These are phyloP conservation scores for Orthosia incerta DNA, from an alignment of 2,888 invertebrate genomes.

Conservation along the genomic window DNA sequence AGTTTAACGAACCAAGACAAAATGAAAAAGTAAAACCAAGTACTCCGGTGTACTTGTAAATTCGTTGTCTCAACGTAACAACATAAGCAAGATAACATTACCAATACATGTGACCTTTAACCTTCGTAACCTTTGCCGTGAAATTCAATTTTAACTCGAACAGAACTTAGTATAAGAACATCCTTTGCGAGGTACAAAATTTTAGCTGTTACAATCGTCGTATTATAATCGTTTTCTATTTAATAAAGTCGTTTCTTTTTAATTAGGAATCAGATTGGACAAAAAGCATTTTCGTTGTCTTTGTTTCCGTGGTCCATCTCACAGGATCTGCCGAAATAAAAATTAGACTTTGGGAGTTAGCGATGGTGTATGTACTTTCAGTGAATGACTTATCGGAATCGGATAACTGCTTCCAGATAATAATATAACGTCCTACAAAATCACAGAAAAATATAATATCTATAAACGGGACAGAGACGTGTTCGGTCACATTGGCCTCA, in stretches of 20 bases:
- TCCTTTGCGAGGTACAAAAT: not conserved
- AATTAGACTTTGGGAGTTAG: no score
- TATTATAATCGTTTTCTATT: not conserved
- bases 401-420: no score
- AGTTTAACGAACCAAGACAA: conserved; percentile 15
- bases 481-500: no score
- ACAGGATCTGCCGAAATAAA: no score
- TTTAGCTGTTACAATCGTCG: not conserved
- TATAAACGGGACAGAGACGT: no score
- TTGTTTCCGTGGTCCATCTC: no score
- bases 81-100: conserved; percentile 38
- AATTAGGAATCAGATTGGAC: not conserved
- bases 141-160: conserved; percentile 51
- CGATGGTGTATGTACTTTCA: no score
- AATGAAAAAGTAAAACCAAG: conserved; percentile 12
- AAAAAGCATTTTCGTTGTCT: no score
- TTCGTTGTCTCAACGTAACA: conserved; percentile 27
- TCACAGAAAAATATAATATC: no score
- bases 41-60: conserved; percentile 30
- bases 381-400: no score
- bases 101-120: conserved; percentile 44
- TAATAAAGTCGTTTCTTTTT: not conserved
- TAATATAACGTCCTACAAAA: no score
- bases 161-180: conserved; percentile 4
- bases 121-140: conserved; percentile 44